These are phyloP conservation scores for Zosterops lateralis DNA, from an alignment of 2,113 vertebrate genomes.

Conservation along the genomic window DNA sequence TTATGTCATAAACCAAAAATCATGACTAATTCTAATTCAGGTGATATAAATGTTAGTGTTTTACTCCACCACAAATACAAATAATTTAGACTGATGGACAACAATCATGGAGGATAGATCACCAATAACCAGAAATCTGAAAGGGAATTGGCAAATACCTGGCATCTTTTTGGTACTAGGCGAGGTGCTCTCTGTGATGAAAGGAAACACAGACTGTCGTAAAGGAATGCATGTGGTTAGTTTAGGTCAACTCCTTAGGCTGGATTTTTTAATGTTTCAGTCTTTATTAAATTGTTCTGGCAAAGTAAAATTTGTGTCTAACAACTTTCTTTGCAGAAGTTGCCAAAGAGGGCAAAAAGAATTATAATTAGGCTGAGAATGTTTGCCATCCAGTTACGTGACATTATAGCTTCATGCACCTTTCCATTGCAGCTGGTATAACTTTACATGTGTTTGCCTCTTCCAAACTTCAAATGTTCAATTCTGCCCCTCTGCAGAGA, in stretches of 20 bases:
- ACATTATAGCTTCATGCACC: fast-evolving
- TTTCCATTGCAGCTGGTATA: neutral
- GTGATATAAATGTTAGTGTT: neutral
- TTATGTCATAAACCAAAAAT: neutral
- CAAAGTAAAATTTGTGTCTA: neutral
- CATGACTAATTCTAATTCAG: neutral
- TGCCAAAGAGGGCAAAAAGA: neutral
- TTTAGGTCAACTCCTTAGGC: neutral
- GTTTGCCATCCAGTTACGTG: fast-evolving
- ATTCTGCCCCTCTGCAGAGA: neutral
- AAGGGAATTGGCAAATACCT: neutral
- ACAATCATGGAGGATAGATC: neutral
- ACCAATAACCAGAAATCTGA: neutral
- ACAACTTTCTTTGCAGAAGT: neutral
- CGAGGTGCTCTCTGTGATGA: fast-evolving
- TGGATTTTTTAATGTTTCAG: neutral
- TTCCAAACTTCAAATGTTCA: neutral
- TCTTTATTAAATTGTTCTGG: neutral
- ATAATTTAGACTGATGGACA: neutral
- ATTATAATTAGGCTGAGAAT: neutral
- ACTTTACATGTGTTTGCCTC: neutral
- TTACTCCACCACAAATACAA: neutral
- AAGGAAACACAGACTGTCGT: neutral
- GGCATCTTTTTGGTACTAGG: neutral
- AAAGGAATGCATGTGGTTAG: fast-evolving